phyloP scores from a whole-genome alignment of 2,113 vertebrate species.

The Hippolais icterina region DNA sequence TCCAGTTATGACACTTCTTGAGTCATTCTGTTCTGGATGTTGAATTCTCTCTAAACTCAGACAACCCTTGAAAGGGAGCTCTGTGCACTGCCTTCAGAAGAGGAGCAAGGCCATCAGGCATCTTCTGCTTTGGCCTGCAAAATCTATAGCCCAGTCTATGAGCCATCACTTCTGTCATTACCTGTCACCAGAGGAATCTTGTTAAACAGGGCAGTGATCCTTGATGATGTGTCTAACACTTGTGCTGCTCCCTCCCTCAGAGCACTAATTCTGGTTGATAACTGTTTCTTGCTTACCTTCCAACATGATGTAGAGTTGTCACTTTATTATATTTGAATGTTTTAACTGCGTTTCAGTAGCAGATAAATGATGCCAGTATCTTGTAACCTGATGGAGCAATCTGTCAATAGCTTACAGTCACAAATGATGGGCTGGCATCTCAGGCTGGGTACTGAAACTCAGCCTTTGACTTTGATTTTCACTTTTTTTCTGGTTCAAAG shows the following conservation, averaged over 20 bases:
- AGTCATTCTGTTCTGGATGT: neutral
- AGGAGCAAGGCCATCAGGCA: neutral
- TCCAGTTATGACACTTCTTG: neutral
- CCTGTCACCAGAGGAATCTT: neutral
- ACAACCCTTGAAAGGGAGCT: neutral
- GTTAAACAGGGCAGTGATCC: neutral
- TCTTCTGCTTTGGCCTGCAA: neutral
- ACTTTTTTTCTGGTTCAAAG: neutral
- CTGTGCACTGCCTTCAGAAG: fast-evolving
- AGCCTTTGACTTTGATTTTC: neutral
- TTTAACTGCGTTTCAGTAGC: neutral
- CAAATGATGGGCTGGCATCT: neutral
- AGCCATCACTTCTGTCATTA: neutral
- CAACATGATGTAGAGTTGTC: neutral
- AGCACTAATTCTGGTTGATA: neutral
- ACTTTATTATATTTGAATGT: neutral
- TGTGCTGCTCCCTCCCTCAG: neutral
- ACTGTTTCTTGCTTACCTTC: neutral
- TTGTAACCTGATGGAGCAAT: neutral
- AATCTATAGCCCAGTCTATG: neutral
- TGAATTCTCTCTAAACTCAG: neutral
- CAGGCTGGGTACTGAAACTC: neutral
- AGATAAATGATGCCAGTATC: neutral
- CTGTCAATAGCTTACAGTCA: neutral
- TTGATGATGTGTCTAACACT: neutral